Evolutionary conservation across 2,797 vertebrate species (phyloP).

Genomic region (Moxostoma hubbsi): DNA sequence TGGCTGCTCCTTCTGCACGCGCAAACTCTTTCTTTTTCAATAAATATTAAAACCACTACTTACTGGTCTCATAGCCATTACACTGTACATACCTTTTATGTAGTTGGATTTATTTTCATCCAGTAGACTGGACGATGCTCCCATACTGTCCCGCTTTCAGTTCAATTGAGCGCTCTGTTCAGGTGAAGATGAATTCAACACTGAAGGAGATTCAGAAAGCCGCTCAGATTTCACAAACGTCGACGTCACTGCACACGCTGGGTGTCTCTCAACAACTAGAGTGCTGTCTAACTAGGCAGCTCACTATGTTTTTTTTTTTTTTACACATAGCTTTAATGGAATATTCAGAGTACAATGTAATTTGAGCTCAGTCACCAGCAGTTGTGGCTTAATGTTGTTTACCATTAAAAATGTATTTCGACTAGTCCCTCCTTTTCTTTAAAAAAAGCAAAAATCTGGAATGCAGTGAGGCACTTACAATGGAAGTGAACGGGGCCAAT

Average conservation of each 20-base stretch:
- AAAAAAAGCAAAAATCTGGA: too few species aligned
- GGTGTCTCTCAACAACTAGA: neutral
- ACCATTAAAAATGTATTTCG: too few species aligned
- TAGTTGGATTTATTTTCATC: constrained; percentile 82
- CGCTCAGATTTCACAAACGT: constrained; percentile 25
- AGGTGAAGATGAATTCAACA: constrained; percentile 46
- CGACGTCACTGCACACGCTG: constrained; percentile 8
- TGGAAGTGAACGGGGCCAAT: too few species aligned
- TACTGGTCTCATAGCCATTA: neutral
- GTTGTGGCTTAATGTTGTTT: too few species aligned
- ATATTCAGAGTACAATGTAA: too few species aligned
- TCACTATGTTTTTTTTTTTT: too few species aligned
- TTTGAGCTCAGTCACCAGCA: too few species aligned
- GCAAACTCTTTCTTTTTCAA: neutral
- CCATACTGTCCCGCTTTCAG: constrained; percentile 74
- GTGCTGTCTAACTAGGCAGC: neutral
- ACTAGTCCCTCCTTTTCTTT: too few species aligned
- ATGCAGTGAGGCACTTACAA: too few species aligned
- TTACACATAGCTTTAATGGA: too few species aligned
- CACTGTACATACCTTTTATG: constrained; percentile 80
- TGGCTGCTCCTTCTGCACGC: neutral
- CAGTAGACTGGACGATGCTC: constrained; percentile 82
- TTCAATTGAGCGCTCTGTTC: constrained; percentile 15
- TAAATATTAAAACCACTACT: neutral
- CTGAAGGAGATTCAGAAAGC: constrained; percentile 28